Evolutionary conservation across 2,113 vertebrate genomes (phyloP).

Genomic region (Phalacrocorax pelagicus): DNA sequence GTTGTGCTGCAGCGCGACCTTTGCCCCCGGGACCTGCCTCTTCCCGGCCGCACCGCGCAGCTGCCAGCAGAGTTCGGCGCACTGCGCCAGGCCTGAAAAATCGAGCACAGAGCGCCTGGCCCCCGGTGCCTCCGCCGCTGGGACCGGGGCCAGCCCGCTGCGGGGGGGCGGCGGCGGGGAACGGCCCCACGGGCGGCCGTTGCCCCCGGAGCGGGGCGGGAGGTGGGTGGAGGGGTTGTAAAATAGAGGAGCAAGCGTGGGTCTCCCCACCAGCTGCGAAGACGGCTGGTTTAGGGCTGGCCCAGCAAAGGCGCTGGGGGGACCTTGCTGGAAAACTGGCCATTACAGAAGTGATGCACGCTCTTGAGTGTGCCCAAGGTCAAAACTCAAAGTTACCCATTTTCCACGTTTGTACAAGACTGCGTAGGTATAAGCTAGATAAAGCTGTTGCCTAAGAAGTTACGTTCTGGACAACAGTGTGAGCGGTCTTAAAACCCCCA

Average conservation of each 20-base stretch:
- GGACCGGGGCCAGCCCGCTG: too few relatives aligned
- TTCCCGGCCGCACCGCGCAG: slow-evolving; percentile 86
- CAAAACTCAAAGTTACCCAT: not conserved
- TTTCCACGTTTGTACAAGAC: not conserved
- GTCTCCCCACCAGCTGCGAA: not conserved
- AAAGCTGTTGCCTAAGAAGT: not conserved
- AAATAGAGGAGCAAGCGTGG: not conserved
- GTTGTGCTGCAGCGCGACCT: slow-evolving; percentile 92
- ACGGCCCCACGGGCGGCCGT: too few relatives aligned
- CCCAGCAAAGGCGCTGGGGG: not conserved
- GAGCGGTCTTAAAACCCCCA: not conserved
- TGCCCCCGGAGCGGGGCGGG: not conserved
- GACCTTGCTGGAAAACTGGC: not conserved
- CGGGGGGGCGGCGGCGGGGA: too few relatives aligned
- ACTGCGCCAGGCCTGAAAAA: slow-evolving; percentile 92
- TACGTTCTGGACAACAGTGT: too few relatives aligned
- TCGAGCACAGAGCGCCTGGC: slow-evolving; percentile 36
- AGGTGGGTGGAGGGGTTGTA: not conserved
- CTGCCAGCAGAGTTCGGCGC: slow-evolving; percentile 97
- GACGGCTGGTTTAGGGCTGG: not conserved
- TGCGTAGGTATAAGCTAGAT: not conserved
- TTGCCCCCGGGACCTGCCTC: slow-evolving; percentile 87
- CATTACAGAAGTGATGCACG: rapidly evolving
- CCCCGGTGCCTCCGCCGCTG: not conserved
- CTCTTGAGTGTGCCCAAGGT: not conserved